Evolutionary conservation across 35 echinoderm and acorn worm species (phyloP).

Genomic region (Nesometra sesokonis): DNA sequence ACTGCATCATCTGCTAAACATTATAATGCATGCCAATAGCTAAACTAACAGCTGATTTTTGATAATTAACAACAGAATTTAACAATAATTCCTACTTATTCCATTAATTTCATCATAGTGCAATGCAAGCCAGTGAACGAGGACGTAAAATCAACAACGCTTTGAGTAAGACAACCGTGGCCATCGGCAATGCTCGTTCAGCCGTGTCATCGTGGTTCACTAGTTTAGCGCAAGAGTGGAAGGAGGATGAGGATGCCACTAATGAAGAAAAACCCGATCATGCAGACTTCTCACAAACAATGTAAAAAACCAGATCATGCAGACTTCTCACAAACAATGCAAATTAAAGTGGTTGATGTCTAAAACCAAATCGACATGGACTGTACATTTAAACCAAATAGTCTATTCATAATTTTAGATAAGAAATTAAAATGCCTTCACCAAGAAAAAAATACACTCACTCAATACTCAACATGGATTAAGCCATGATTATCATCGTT

Average conservation of each 20-base stretch:
- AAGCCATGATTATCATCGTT: too few species aligned
- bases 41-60: too few species aligned
- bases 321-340: background rate
- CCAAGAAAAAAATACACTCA: too few species aligned
- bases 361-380: too few species aligned
- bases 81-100: background rate
- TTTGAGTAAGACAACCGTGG: constrained; percentile 55
- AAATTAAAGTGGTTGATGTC: background rate
- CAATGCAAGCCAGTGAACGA: constrained; percentile 91
- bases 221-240: constrained; percentile 56
- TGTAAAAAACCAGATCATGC: background rate
- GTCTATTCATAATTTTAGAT: too few species aligned
- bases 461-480: too few species aligned
- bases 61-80: background rate
- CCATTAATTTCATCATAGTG: constrained; percentile 22
- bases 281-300: background rate
- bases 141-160: constrained; percentile 87
- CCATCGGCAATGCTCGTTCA: constrained; percentile 64
- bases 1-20: too few species aligned
- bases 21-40: too few species aligned
- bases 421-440: too few species aligned
- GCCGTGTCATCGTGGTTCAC: constrained; percentile 75
- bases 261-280: background rate
- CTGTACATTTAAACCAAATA: too few species aligned
- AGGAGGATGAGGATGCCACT: constrained; percentile 27